Evolutionary conservation across 2,888 invertebrate species (phyloP), one percentile per base, ranked within the genome.

Genomic region (Papilio demoleus): DNA sequence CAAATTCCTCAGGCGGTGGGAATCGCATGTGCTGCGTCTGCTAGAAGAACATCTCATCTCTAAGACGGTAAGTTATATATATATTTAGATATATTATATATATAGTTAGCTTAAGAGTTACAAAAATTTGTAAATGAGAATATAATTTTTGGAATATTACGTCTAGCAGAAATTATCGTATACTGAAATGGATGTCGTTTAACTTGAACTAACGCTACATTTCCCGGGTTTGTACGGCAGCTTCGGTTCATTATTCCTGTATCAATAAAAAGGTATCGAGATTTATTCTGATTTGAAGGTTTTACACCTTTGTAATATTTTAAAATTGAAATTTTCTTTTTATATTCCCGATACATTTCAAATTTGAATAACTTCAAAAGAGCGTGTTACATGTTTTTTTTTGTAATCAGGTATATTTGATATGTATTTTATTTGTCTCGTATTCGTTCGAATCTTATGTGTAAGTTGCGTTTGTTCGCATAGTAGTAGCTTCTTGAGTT

Each of bases 1-100:
- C 72, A 96, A 96, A 84, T 96, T 96, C 83, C 92, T 96, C 45
- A 90, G 96, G 63, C 90, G 96, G 72, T 97, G 96, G 96, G 96
- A 97, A 84, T 94, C 94, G 45, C 96, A 96, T 83, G 94, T 94
- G 76, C 92, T 97, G 11, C 93, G 94, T 76, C 88, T 97, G 73
- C 94, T 94, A 75, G 94, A 95, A 74, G 93, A 94, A 67, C 94
- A 95, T 76, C 94, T 97, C 59, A 90, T 94, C 53, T 96, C 96
- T 0, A 95, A 94, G 88, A 95, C 95, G 93, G 96, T 96, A 83
- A 94, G 95, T 83, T 40, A 61, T 60, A 8, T 66, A 24, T 8
- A 47, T 12, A 19, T 12, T n/a, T n/a, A n/a, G n/a, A n/a, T n/a
- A n/a, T n/a, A n/a, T n/a, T n/a, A n/a, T n/a, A n/a, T n/a, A n/a